phyloP scores from a whole-genome alignment of 2,888 invertebrate genomes.

The Cataglyphis rosenhaueri region DNA sequence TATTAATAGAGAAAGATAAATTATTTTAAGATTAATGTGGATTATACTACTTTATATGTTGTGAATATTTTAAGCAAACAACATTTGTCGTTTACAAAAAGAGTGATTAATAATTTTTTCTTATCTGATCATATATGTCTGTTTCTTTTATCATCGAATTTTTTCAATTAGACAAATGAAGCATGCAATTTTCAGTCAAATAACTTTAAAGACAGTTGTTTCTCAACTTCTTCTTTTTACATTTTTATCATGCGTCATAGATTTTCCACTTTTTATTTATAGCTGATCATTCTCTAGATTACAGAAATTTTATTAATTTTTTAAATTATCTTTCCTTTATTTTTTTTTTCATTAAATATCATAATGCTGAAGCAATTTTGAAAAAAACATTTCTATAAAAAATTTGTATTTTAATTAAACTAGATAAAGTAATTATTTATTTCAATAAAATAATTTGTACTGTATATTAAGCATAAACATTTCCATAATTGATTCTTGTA shows the following conservation, averaged over 20 bases:
- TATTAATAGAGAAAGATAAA: constrained; percentile 3
- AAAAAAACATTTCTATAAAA: not conserved
- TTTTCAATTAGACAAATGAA: not conserved
- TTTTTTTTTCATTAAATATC: not conserved
- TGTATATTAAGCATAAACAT: not conserved
- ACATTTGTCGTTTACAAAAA: not conserved
- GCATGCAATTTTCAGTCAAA: not conserved
- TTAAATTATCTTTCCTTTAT: not conserved
- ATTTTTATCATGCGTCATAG: not conserved
- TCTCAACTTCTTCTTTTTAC: not conserved
- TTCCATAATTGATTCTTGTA: not conserved
- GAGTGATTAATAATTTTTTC: not conserved
- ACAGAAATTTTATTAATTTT: not conserved
- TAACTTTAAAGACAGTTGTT: not conserved
- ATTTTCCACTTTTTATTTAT: not conserved
- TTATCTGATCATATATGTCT: not conserved
- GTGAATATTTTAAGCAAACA: not conserved
- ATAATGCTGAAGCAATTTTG: not conserved
- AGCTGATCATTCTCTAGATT: not conserved
- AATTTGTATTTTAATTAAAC: not conserved
- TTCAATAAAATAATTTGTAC: not conserved
- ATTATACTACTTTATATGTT: not conserved
- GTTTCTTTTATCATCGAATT: constrained; percentile 5
- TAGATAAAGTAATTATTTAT: not conserved
- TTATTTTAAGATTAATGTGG: not conserved